Base-by-base conservation (phyloP, 2,888 invertebrate genomes). In the Dasysyrphus tricinctus region DNA sequence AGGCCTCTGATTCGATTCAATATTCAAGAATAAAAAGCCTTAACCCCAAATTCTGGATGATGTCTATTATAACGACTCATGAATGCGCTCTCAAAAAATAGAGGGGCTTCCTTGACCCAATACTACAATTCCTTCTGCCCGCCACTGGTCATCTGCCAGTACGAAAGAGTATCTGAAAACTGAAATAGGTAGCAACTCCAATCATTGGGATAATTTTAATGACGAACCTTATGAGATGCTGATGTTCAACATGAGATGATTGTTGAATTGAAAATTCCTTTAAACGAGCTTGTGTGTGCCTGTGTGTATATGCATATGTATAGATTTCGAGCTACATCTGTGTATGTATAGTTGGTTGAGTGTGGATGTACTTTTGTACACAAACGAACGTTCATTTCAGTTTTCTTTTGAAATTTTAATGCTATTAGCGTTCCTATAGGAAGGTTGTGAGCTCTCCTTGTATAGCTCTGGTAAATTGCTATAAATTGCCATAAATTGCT, bases 151-250 rank as follows among this genome's bases (percentile, higher is more conserved):
- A 12, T 61, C 19, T 14, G 9, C 4, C 0, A n/a, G 1, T 12
- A 11, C 4, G 2, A 16, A 42, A 16, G 24, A 44, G n/a, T 34
- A 11, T 56, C 5, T 3, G 19, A 16, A 4, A 54, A 8, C 39
- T 47, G 47, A 9, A 56, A 44, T 29, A 16, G 32, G 42, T 39
- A 54, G 14, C 59, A 69, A 65, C 80, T 76, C 76, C 72, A 84
- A 84, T 84, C 84, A 84, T 84, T 84, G 72, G 80, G 84, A 84
- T 84, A 76, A 84, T 80, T 84, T 80, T 84, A 84, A 84, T 84
- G 84, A 80, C 75, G 70, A 37, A 65, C 70, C 79, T 79, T 79
- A 79, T 65, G 57, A 75, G 72, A 65, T 39, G 34, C 7, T 51
- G 65, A 47, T 65, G 61, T 39, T 61, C 19, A 24, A 44, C 32